phyloP scores from a whole-genome alignment of 1,140 invertebrate genomes.

The Episyrphus balteatus region DNA sequence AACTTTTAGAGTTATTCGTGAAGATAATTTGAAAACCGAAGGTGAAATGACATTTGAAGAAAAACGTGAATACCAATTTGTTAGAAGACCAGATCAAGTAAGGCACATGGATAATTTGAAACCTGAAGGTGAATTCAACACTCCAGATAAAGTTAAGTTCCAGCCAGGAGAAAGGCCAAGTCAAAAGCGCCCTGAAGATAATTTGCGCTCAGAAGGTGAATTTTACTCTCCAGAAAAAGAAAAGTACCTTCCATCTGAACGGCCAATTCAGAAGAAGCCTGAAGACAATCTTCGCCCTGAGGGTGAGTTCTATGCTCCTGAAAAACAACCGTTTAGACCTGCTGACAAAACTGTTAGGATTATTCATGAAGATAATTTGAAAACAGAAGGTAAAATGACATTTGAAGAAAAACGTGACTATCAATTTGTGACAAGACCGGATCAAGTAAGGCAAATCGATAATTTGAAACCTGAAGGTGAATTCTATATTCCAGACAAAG shows the following conservation, averaged over 20 bases:
- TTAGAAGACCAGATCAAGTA: slow-evolving; percentile 38
- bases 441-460: slow-evolving; percentile 45
- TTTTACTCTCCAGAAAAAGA: slow-evolving; percentile 42
- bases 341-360: slow-evolving; percentile 38
- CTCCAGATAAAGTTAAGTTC: slow-evolving; percentile 21
- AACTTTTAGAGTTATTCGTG: slow-evolving; percentile 44
- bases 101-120: slow-evolving; percentile 27
- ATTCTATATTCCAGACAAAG: slow-evolving; percentile 39
- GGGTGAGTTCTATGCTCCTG: slow-evolving; percentile 44
- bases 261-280: slow-evolving; percentile 33
- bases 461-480: slow-evolving; percentile 51
- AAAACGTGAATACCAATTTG: slow-evolving; percentile 28
- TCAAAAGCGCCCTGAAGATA: slow-evolving; percentile 36
- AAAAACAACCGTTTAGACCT: slow-evolving; percentile 35
- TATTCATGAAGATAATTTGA: slow-evolving; percentile 45
- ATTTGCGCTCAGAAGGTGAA: slow-evolving; percentile 45
- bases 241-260: slow-evolving; percentile 39
- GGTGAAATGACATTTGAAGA: slow-evolving; percentile 37
- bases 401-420: slow-evolving; percentile 40
- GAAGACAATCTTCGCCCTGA: slow-evolving; percentile 45
- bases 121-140: slow-evolving; percentile 36
- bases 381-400: slow-evolving; percentile 43
- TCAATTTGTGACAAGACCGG: slow-evolving; percentile 40
- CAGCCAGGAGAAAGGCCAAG: slow-evolving; percentile 38
- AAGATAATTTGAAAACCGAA: slow-evolving; percentile 51